Conservation (phyloP, 2,113 vertebrate species). For the Phylloscopus trochiloides region DNA sequence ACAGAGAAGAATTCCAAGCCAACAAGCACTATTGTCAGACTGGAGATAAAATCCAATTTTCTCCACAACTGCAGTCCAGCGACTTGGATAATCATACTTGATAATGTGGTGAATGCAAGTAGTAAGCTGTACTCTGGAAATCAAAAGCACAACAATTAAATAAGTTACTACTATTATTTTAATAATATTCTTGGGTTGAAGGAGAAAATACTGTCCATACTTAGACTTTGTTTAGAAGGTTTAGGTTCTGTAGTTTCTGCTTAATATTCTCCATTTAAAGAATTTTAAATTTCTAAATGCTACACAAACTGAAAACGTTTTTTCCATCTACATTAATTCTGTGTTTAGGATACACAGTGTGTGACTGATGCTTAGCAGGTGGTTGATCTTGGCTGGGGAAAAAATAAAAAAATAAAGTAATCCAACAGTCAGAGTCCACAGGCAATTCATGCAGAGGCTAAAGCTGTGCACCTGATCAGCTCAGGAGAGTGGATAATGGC, state of each 20-base stretch:
- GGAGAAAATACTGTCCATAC: background rate
- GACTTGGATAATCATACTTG: slow-evolving; percentile 95
- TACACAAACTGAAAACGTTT: background rate
- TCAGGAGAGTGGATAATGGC: slow-evolving; percentile 98
- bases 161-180: background rate
- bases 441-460: background rate
- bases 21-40: slow-evolving; percentile 92
- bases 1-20: slow-evolving; percentile 97
- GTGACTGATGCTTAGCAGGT: background rate
- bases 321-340: background rate
- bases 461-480: slow-evolving; percentile 87
- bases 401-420: background rate
- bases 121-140: slow-evolving; percentile 93
- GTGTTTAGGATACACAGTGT: background rate
- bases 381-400: background rate
- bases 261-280: background rate
- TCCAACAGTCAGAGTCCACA: background rate
- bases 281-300: background rate
- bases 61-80: slow-evolving; percentile 96
- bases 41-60: slow-evolving; percentile 98
- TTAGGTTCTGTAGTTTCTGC: background rate
- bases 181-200: background rate
- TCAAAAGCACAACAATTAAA: slow-evolving; percentile 11
- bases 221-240: background rate
- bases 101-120: slow-evolving; percentile 99